phyloP scores from a whole-genome alignment of 1,140 invertebrate species.

The Triops longicaudatus region DNA sequence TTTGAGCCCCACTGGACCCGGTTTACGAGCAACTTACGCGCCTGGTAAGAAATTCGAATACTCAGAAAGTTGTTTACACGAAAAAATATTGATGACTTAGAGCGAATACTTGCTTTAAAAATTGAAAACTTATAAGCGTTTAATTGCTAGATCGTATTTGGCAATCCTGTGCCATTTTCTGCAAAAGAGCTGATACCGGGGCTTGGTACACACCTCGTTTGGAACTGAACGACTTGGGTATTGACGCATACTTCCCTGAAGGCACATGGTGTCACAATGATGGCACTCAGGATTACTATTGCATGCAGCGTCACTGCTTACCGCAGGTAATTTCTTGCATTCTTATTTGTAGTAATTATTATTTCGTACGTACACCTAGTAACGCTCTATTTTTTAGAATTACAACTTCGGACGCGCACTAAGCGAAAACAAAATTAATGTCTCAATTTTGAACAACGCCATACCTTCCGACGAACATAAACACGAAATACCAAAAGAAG shows the following conservation, averaged over 20 bases:
- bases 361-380: neutral
- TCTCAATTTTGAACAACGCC: neutral
- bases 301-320: slow-evolving; percentile 60
- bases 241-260: slow-evolving; percentile 67
- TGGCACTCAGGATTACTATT: slow-evolving; percentile 54
- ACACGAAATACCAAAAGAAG: neutral
- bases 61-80: no score
- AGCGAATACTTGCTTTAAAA: no score
- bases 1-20: slow-evolving; percentile 51
- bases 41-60: slow-evolving; percentile 39
- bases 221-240: slow-evolving; percentile 59
- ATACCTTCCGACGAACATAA: neutral
- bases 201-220: slow-evolving; percentile 62
- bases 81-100: no score
- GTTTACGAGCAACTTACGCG: slow-evolving; percentile 60
- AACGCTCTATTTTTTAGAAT: neutral
- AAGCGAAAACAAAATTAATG: neutral
- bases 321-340: slow-evolving; percentile 46
- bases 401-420: neutral
- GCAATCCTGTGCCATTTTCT: slow-evolving; percentile 69
- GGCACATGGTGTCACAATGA: slow-evolving; percentile 69
- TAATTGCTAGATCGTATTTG: slow-evolving; percentile 49
- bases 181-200: slow-evolving; percentile 51
- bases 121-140: neutral
- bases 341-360: neutral